Percentiles rank a stretch among this genome's conserved stretches.
Conservation (phyloP, 2,888 invertebrate species). For the Melinopterus prodromus region DNA sequence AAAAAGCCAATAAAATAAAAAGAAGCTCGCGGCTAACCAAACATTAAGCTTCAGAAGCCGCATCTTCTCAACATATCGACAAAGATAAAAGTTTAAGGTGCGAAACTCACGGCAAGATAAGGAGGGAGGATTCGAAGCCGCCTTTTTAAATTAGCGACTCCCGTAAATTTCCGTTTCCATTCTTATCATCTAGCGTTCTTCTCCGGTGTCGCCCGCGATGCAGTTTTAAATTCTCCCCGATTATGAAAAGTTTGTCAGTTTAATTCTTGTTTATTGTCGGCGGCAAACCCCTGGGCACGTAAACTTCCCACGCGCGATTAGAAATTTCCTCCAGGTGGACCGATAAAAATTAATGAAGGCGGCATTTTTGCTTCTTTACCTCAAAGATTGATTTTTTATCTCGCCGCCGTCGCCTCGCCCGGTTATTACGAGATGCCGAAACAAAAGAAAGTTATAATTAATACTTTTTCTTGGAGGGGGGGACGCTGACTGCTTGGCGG, state of each 20-base stretch:
- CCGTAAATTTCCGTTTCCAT: not conserved
- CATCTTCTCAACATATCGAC: not conserved
- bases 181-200: not conserved
- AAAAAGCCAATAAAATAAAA: too few species aligned
- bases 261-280: constrained; percentile 35
- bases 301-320: constrained; percentile 30
- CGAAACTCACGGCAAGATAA: not conserved
- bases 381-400: constrained; percentile 32
- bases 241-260: constrained; percentile 30
- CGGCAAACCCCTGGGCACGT: constrained; percentile 30
- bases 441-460: constrained; percentile 35
- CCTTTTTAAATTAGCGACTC: not conserved
- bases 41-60: not conserved
- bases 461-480: constrained; percentile 31
- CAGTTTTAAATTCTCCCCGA: constrained; percentile 30
- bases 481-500: not conserved
- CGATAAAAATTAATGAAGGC: constrained; percentile 34
- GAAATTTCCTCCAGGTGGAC: constrained; percentile 28
- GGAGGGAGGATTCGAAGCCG: not conserved
- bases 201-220: constrained; percentile 8
- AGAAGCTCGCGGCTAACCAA: not conserved
- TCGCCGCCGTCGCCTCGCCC: not conserved
- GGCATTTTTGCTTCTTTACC: constrained; percentile 29
- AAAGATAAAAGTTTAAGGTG: not conserved
- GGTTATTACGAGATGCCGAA: constrained; percentile 14